Evolutionary conservation across 35 echinoderm and acorn worm species (phyloP).

Genomic region (Heliocidaris tuberculata): DNA sequence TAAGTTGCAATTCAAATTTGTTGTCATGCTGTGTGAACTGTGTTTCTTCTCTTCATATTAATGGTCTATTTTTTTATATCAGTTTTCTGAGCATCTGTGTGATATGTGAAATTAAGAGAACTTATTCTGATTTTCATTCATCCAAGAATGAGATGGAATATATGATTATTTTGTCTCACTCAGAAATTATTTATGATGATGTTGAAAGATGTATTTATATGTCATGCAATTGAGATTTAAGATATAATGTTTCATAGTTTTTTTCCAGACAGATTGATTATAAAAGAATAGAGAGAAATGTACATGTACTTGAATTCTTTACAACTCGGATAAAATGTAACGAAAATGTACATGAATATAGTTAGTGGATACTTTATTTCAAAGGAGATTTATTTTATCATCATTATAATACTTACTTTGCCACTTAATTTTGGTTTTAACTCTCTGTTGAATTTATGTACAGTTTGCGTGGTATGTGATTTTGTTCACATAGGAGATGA

Average conservation of each 20-base stretch:
- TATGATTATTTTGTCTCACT: neutral
- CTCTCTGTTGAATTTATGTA: neutral
- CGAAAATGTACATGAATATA: neutral
- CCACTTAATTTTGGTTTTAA: neutral
- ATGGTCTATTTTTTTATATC: neutral
- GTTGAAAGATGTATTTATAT: neutral
- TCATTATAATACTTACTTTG: neutral
- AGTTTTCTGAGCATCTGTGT: neutral
- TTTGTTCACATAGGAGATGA: neutral
- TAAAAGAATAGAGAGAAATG: neutral
- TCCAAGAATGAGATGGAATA: neutral
- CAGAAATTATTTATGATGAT: neutral
- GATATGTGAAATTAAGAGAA: neutral
- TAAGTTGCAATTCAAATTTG: neutral
- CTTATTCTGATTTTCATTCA: no score
- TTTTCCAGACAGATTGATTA: neutral
- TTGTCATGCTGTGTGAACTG: neutral
- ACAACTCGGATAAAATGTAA: neutral
- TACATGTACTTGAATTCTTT: neutral
- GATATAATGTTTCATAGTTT: neutral
- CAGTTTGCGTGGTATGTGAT: neutral
- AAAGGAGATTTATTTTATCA: neutral
- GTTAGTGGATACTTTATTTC: neutral
- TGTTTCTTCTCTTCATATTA: neutral
- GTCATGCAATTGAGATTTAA: neutral